Percentiles rank a stretch among this genome's conserved stretches.
Conservation (phyloP, 2,113 vertebrate genomes). For the Bambusicola thoracicus region DNA sequence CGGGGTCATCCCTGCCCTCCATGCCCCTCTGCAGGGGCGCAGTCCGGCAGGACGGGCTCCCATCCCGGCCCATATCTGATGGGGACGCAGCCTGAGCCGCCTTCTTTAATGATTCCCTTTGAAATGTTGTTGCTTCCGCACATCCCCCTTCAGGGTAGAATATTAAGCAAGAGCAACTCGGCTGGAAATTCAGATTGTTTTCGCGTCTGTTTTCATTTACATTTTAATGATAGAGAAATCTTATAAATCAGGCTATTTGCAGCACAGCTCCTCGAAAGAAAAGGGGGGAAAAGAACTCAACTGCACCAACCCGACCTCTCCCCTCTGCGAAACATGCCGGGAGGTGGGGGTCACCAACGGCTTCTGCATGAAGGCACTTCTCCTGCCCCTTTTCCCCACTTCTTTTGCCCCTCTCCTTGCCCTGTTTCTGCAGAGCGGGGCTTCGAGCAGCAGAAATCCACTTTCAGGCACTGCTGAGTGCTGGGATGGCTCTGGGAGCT, state of each 20-base stretch:
- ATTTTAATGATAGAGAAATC: conserved; percentile 64
- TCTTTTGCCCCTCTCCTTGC: no score
- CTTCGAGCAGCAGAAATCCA: background rate
- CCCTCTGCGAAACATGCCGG: background rate
- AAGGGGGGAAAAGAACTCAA: background rate
- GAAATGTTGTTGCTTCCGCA: conserved; percentile 70
- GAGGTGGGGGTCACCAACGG: background rate
- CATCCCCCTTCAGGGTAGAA: conserved; percentile 68
- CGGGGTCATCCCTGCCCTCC: no score
- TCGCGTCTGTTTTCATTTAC: conserved; percentile 74
- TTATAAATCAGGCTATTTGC: conserved; percentile 18
- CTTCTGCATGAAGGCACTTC: background rate
- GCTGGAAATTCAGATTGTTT: conserved; percentile 76
- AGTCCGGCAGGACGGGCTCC: no score
- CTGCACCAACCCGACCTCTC: background rate
- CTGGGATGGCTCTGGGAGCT: background rate
- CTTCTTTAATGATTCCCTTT: conserved; percentile 76
- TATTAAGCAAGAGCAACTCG: conserved; percentile 76
- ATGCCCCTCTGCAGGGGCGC: no score
- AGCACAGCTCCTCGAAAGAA: background rate
- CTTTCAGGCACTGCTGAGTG: fast-evolving
- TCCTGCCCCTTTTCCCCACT: background rate
- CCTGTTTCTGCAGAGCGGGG: background rate
- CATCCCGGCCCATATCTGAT: conserved; percentile 42
- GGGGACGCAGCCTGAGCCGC: conserved; percentile 50